A percentile compares a stretch with the other conserved stretches of the same genome.
Conservation (phyloP, 2,888 invertebrate species). For the Phyllotreta striolata region DNA sequence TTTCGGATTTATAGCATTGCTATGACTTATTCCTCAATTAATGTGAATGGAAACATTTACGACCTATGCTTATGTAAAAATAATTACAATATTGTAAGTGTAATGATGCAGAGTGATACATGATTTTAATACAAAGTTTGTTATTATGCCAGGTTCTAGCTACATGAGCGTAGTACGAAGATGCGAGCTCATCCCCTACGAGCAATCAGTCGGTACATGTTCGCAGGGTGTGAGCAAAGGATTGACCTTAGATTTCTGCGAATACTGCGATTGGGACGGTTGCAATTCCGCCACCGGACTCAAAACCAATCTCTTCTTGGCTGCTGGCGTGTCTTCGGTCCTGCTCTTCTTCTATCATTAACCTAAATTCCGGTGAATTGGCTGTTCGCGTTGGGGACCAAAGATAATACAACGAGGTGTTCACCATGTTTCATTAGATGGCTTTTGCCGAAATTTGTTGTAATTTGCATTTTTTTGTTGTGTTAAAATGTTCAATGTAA, state of each 20-base stretch:
- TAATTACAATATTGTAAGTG: no score
- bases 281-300: constrained; percentile 69
- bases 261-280: constrained; percentile 73
- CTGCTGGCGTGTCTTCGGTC: constrained; percentile 46
- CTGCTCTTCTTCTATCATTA: constrained; percentile 28
- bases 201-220: constrained; percentile 65
- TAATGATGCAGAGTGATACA: no score
- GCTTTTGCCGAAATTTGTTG: background rate
- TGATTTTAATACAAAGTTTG: background rate
- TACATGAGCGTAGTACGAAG: constrained; percentile 65
- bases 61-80: no score
- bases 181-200: constrained; percentile 68
- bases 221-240: constrained; percentile 63
- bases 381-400: background rate
- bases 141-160: constrained; percentile 62
- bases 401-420: background rate
- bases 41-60: no score
- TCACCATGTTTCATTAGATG: background rate
- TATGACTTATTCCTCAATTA: background rate
- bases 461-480: background rate
- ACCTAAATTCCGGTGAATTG: background rate
- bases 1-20: background rate
- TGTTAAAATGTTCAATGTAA: no score
- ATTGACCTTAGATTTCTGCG: constrained; percentile 69
- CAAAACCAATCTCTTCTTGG: constrained; percentile 60